Evolutionary conservation across 2,113 vertebrate genomes (phyloP).

Genomic region (Tiliqua scincoides): DNA sequence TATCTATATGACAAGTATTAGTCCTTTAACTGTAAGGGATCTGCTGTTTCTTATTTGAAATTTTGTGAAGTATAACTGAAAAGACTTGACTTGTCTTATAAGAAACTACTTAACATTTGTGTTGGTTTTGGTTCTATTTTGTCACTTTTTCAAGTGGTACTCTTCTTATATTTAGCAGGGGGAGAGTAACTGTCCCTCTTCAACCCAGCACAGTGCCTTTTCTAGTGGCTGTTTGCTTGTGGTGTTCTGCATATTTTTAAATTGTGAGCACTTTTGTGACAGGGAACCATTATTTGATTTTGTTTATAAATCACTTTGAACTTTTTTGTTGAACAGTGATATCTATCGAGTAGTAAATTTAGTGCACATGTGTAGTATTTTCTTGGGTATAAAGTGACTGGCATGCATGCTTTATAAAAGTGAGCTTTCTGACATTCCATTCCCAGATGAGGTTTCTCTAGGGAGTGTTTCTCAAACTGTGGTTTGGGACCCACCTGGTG

Average conservation of each 20-base stretch:
- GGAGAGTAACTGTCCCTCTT: too few relatives aligned
- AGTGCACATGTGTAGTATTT: neutral
- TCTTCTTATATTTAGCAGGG: too few relatives aligned
- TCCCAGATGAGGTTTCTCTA: neutral
- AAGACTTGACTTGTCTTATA: slow-evolving; percentile 25
- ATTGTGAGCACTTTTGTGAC: too few relatives aligned
- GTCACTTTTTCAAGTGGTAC: too few relatives aligned
- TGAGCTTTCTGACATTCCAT: neutral
- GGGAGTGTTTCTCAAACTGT: too few relatives aligned
- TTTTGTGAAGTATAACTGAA: slow-evolving; percentile 31
- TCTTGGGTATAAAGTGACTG: neutral
- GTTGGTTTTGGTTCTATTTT: slow-evolving; percentile 8
- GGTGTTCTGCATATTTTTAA: too few relatives aligned
- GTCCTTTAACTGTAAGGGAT: slow-evolving; percentile 1
- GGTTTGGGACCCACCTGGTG: too few relatives aligned
- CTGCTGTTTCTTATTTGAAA: slow-evolving; percentile 8
- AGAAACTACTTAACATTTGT: neutral
- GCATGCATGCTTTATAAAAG: neutral
- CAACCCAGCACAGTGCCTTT: too few relatives aligned
- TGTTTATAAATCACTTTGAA: too few relatives aligned
- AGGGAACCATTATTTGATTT: too few relatives aligned
- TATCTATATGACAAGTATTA: neutral
- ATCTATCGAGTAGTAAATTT: neutral
- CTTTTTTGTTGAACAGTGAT: too few relatives aligned
- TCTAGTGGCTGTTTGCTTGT: too few relatives aligned